Evolutionary conservation across 2,113 vertebrate species (phyloP), one percentile per base, ranked within the genome.

Genomic region (Fulmarus glacialis): DNA sequence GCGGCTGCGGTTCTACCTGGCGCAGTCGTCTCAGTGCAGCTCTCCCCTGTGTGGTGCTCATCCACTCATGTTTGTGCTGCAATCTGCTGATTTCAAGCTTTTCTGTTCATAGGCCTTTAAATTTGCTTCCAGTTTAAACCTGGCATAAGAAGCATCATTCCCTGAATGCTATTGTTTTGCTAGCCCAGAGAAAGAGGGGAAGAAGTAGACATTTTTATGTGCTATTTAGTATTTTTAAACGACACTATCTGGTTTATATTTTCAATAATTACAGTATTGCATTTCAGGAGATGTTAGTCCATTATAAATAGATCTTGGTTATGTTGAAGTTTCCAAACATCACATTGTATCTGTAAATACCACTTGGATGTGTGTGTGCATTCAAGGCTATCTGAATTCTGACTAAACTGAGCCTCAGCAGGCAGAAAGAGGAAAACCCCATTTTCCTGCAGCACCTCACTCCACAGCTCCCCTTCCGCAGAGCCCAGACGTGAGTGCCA

Each of bases 291-390:
- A 81, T 38, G 42, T 82, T 87, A 87, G 56, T 67, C 36, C 55
- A n/a, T 94, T 91, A 82, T 89, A 91, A 91, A 84, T 89, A 89
- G 50, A 53, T 78, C 56, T 67, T 74, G 42, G 47, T 89, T 73
- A 30, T 36, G 53, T 0, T 73, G 72, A 74, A 59, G 30, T 86
- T 96, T 94, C 91, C 56, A 92, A 59, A 74, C 38, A 20, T 43
- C 34, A 4, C 30, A 40, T 58, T 8, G 18, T 71, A n/a, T 84
- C 70, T 89, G 43, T 82, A 87, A 94, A 34, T 93, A 71, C 34
- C 52, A n/a, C 72, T 52, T 47, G 62, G 71, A 80, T 0, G 0
- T 40, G 42, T 82, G 29, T 71, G 36, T 52, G 26, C 32, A 29
- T 66, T 53, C 34, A 74, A 78, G 81, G 68, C 45, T 55, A 17